Evolutionary conservation across 1,140 invertebrate genomes (phyloP).

Genomic region (Euschistus heros): DNA sequence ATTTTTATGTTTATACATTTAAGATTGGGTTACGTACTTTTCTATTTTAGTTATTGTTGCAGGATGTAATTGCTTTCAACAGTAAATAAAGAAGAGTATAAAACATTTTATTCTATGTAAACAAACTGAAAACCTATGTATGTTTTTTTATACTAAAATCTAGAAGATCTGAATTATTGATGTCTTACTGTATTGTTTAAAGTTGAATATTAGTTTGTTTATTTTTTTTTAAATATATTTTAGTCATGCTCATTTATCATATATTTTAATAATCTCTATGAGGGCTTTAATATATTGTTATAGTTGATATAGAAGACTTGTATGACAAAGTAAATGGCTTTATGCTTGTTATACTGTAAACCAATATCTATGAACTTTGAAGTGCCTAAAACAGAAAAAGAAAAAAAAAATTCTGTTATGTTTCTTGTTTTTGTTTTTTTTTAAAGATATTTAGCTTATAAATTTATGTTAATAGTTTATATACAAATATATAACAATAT

Average conservation of each 20-base stretch:
- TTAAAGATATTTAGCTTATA: no score
- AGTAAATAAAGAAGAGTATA: no score
- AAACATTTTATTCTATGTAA: not conserved
- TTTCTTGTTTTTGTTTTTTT: no score
- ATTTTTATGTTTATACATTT: no score
- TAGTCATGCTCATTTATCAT: not conserved
- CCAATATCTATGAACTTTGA: conserved; percentile 26
- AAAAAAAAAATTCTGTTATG: conserved; percentile 1
- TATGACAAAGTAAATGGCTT: conserved; percentile 9
- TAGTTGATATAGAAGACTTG: conserved; percentile 13
- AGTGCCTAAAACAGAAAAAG: conserved; percentile 23
- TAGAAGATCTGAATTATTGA: not conserved
- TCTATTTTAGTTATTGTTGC: no score
- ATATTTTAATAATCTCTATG: not conserved
- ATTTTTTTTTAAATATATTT: not conserved
- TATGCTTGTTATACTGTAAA: conserved; percentile 25
- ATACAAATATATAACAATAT: no score
- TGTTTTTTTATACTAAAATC: not conserved
- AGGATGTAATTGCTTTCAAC: no score
- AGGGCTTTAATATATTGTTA: conserved; percentile 9
- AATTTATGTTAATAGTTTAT: no score
- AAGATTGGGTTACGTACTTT: no score
- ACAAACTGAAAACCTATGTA: not conserved
- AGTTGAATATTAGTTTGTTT: not conserved
- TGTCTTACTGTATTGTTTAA: not conserved